Conservation (phyloP, 2,113 vertebrate genomes). For the Apeltes quadracus region DNA sequence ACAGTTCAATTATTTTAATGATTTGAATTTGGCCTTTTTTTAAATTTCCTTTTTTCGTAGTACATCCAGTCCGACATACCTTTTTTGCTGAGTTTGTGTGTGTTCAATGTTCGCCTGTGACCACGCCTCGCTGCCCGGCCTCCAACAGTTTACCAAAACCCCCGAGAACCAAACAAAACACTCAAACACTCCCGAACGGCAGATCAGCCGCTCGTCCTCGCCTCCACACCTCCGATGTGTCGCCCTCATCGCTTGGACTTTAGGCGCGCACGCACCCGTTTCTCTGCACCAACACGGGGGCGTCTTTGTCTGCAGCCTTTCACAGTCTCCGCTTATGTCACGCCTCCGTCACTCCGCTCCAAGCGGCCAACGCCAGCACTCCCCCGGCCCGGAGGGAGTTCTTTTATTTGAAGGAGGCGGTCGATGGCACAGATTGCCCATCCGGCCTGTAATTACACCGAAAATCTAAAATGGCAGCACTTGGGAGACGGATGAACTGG, state of each 20-base stretch:
- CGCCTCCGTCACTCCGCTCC: slow-evolving; percentile 19
- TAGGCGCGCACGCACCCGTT: not conserved
- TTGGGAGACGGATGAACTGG: slow-evolving; percentile 66
- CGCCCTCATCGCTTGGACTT: slow-evolving; percentile 10
- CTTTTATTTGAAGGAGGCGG: slow-evolving; percentile 64
- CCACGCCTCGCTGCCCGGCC: no score
- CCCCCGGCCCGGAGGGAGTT: slow-evolving; percentile 57
- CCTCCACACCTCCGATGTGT: not conserved
- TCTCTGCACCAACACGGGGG: slow-evolving; percentile 35
- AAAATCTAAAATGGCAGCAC: slow-evolving; percentile 81
- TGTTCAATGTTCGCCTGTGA: no score
- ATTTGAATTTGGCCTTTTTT: slow-evolving; percentile 9
- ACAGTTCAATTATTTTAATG: slow-evolving; percentile 32
- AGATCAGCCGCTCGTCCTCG: not conserved
- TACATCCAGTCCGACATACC: no score
- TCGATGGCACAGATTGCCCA: slow-evolving; percentile 72
- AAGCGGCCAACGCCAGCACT: slow-evolving; percentile 33
- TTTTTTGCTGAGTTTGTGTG: no score
- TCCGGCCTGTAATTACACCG: slow-evolving; percentile 83
- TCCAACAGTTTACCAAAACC: no score
- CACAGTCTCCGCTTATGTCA: slow-evolving; percentile 36
- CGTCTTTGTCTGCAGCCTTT: slow-evolving; percentile 43
- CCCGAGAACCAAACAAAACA: no score
- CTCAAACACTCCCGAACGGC: slow-evolving; percentile 3
- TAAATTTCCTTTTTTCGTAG: no score